Evolutionary conservation across 1,140 invertebrate species (phyloP).

Genomic region (Macrosteles quadrilineatus): DNA sequence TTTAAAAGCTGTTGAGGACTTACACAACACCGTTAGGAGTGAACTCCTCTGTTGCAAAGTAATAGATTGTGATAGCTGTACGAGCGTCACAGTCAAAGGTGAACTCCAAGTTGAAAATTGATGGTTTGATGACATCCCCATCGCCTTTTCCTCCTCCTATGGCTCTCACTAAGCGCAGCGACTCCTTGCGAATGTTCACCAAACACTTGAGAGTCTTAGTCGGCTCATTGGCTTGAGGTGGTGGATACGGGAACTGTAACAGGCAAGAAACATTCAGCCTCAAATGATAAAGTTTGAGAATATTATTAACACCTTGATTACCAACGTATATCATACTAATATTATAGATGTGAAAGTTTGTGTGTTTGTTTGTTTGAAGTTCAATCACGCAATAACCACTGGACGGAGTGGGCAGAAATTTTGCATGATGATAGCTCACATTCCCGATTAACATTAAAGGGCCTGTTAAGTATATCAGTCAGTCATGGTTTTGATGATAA

Average conservation of each 20-base stretch:
- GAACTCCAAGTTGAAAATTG: slow-evolving; percentile 93
- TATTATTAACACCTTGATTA: no score
- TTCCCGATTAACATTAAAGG: no score
- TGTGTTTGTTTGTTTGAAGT: no score
- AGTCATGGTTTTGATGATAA: no score
- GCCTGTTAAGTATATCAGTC: no score
- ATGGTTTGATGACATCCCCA: slow-evolving; percentile 60
- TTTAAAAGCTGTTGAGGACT: no score
- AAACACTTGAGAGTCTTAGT: slow-evolving; percentile 95
- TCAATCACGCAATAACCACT: no score
- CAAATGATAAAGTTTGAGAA: no score
- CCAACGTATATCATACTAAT: no score
- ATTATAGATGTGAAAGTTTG: no score
- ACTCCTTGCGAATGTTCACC: slow-evolving; percentile 97
- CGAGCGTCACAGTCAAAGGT: slow-evolving; percentile 94
- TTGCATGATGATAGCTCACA: no score
- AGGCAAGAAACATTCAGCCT: slow-evolving; percentile 1
- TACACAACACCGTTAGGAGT: slow-evolving; percentile 71
- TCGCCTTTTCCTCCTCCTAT: slow-evolving; percentile 49
- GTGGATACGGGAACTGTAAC: slow-evolving; percentile 94
- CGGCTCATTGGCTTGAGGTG: slow-evolving; percentile 91
- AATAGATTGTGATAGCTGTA: slow-evolving; percentile 92
- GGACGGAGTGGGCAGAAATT: no score
- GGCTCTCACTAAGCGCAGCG: slow-evolving; percentile 79
- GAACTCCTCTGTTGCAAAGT: slow-evolving; percentile 93